Evolutionary conservation across 2,797 vertebrate species (phyloP).

Genomic region (Hirundo rustica): DNA sequence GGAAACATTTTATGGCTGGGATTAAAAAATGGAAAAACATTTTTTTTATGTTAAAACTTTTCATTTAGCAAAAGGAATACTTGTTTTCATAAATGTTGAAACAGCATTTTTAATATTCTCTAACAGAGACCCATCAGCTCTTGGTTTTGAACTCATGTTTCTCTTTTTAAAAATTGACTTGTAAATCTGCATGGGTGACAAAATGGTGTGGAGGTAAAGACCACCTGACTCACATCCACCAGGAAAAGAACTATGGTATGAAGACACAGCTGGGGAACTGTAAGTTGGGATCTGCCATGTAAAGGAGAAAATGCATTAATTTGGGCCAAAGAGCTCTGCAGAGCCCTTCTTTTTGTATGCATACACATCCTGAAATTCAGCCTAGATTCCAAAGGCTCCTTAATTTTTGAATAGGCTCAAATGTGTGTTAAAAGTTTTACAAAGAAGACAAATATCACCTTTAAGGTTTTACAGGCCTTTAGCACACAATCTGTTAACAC

Average conservation of each 20-base stretch:
- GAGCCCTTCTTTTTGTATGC: background rate
- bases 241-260: background rate
- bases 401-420: background rate
- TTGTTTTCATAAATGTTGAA: background rate
- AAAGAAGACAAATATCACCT: slow-evolving; percentile 13
- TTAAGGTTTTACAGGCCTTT: slow-evolving; percentile 22
- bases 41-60: background rate
- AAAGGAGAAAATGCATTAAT: slow-evolving; percentile 5
- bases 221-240: background rate
- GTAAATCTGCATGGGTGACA: background rate
- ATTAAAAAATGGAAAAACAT: background rate
- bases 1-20: background rate
- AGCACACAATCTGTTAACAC: background rate
- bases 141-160: background rate
- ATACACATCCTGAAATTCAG: background rate
- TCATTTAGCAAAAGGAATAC: background rate
- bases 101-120: background rate
- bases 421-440: background rate
- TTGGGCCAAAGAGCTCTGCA: background rate
- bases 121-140: background rate
- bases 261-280: background rate
- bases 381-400: background rate
- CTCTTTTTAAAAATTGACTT: background rate
- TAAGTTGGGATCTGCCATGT: background rate
- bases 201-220: background rate